Evolutionary conservation across 2,797 vertebrate genomes (phyloP).

Genomic region (Mormyrops boulengeri): DNA sequence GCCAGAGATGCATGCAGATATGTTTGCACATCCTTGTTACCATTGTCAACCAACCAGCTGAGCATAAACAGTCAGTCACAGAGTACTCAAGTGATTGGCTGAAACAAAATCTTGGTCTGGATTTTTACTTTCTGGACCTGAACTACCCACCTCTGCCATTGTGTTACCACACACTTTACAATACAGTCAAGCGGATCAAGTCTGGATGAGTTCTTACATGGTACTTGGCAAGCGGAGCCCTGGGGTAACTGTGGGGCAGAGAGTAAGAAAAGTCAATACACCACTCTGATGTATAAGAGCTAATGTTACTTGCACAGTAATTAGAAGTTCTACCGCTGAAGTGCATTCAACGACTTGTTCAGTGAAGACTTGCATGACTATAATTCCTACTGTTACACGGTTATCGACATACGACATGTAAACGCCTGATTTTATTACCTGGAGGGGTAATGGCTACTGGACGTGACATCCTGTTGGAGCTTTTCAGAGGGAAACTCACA

Average conservation of each 20-base stretch:
- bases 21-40: background rate
- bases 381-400: background rate
- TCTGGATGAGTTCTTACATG: conserved; percentile 50
- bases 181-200: background rate
- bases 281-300: background rate
- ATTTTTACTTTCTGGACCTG: background rate
- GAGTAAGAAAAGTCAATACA: background rate
- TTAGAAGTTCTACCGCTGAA: background rate
- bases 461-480: conserved; percentile 64
- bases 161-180: background rate
- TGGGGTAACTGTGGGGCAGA: conserved; percentile 62
- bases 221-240: conserved; percentile 52
- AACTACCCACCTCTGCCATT: background rate
- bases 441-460: conserved; percentile 79
- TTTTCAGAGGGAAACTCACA: conserved; percentile 33
- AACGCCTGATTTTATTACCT: conserved; percentile 42
- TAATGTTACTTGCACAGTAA: background rate
- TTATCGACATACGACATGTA: background rate
- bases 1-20: background rate
- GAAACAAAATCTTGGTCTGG: background rate
- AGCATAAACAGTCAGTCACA: background rate
- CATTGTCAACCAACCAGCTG: background rate
- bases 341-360: background rate
- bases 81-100: background rate
- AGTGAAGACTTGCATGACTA: background rate